Base-by-base conservation (phyloP, 2,888 invertebrate species). In the Coecobrya sp. region DNA sequence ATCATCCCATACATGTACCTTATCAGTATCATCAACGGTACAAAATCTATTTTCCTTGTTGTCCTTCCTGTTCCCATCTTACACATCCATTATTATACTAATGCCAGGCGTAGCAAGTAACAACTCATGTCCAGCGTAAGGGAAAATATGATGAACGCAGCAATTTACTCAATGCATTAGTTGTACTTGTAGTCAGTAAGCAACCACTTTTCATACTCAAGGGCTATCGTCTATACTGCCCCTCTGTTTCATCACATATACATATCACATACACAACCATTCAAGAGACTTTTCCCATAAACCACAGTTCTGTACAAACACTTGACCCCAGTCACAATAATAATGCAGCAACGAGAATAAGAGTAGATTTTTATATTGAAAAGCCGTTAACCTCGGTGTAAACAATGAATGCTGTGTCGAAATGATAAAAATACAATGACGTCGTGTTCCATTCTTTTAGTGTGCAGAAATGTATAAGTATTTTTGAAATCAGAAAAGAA, bases 291-390 rank as follows among this genome's bases (percentile, higher is more conserved):
- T 68, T 30, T 68, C 30, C 16, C 16, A 36, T 36, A 10, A 16
- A 68, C 8, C 30, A 30, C 68, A 68, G 68, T 30, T 68, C 16
- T 27, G 30, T 30, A 30, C 30, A 68, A 68, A 68, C 68, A 68
- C 68, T 68, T 68, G 16, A 65, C 25, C 65, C 65, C 68, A 0
- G 19, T 16, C 3, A 65, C 22, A 42, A 42, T 73, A 10, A 73
- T 10, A 73, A 42, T 36, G 16, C 25, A n/a, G 25, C 7, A 16
- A 7, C 30, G 10, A 27, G 68, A 30, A 30, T 68, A 25, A 68
- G n/a, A n/a, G n/a, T n/a, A n/a, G n/a, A n/a, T n/a, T 68, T 68
- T 68, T 68, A 13, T 68, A 25, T 68, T 22, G 68, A 10, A 25
- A 8, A 68, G 30, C n/a, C n/a, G n/a, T n/a, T n/a, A n/a, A n/a